These are phyloP conservation scores for Flabesymbios commensalis DNA, from an alignment of 2,888 invertebrate species.

Conservation along the genomic window DNA sequence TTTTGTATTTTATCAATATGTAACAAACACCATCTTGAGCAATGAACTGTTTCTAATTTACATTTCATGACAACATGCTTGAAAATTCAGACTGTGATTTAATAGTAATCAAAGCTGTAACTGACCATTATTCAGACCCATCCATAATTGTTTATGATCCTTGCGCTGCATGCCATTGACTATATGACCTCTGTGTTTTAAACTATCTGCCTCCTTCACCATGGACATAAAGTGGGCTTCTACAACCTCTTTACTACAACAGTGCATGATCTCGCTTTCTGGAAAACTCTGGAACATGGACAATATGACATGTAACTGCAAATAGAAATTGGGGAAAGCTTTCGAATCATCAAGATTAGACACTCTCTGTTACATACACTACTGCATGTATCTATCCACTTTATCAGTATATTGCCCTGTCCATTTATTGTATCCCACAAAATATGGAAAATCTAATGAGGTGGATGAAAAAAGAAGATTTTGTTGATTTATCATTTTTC, in stretches of 20 bases:
- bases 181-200: conserved; percentile 84
- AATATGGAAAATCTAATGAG: too few species aligned
- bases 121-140: conserved; percentile 87
- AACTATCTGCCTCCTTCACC: conserved; percentile 96
- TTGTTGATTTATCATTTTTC: neutral
- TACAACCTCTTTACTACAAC: conserved; percentile 79
- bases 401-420: too few species aligned
- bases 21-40: too few species aligned
- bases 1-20: too few species aligned
- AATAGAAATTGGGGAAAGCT: neutral
- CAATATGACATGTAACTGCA: neutral
- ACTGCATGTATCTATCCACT: too few species aligned
- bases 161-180: conserved; percentile 71
- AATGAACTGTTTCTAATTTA: too few species aligned
- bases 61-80: neutral
- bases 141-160: conserved; percentile 95
- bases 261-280: conserved; percentile 83
- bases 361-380: neutral
- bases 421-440: too few species aligned
- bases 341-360: neutral
- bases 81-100: neutral
- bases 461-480: too few species aligned
- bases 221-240: conserved; percentile 94
- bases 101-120: neutral
- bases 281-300: conserved; percentile 78